phyloP scores from a whole-genome alignment of 2,113 vertebrate species.

The Phyllostomus hastatus region DNA sequence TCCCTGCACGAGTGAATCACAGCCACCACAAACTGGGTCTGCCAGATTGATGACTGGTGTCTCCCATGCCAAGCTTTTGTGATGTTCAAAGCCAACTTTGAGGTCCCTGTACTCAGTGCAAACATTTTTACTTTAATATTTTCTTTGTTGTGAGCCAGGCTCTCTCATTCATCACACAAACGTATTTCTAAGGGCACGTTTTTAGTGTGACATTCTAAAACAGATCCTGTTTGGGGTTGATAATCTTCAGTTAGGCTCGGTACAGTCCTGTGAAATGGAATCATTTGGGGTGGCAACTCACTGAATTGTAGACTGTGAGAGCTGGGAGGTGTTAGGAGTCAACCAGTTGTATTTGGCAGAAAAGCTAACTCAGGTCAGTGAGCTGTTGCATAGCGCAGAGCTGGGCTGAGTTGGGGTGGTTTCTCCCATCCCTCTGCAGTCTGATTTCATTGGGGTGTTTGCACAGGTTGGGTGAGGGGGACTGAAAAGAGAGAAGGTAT shows the following conservation, averaged over 20 bases:
- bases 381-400: background rate
- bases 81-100: background rate
- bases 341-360: background rate
- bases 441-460: background rate
- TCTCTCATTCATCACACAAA: background rate
- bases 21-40: background rate
- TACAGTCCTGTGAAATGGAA: background rate
- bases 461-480: too few relatives aligned
- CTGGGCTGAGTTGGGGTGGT: background rate
- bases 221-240: background rate
- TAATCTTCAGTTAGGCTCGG: background rate
- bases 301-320: background rate
- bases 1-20: background rate
- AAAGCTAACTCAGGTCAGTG: background rate
- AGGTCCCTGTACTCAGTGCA: fast-evolving
- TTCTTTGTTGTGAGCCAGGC: background rate
- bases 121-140: background rate
- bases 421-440: background rate
- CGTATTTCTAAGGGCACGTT: background rate
- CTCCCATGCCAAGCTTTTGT: background rate
- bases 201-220: background rate
- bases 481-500: background rate
- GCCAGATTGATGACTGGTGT: background rate
- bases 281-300: background rate
- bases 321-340: background rate